Conservation (phyloP, 2,888 invertebrate genomes). For the Apamea monoglypha region DNA sequence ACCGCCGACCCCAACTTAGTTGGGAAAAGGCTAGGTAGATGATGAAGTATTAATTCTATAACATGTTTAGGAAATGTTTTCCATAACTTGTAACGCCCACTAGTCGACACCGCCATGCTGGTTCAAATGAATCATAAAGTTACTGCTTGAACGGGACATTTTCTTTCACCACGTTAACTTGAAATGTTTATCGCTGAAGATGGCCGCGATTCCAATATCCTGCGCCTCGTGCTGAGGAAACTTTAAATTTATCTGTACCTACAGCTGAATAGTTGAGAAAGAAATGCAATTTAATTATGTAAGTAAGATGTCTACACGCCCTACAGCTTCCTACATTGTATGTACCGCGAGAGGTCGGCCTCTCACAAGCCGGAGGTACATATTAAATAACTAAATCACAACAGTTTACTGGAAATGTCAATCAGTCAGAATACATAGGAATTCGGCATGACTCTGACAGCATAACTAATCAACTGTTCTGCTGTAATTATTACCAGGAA, state of each 20-base stretch:
- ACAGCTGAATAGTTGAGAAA: background rate
- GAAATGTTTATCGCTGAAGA: conserved; percentile 1
- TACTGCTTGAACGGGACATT: background rate
- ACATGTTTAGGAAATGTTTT: too few species aligned
- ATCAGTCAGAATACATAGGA: background rate
- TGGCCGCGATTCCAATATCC: conserved; percentile 10
- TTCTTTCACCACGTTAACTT: background rate
- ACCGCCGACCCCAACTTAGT: too few species aligned
- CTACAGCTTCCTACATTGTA: background rate
- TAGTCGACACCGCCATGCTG: too few species aligned
- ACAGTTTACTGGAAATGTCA: background rate
- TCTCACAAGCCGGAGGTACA: background rate
- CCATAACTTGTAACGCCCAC: background rate
- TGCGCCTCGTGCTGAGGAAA: conserved; percentile 1
- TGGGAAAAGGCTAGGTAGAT: too few species aligned
- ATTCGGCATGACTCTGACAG: background rate
- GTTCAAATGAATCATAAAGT: background rate
- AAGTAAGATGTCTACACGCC: too few species aligned
- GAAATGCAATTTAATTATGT: background rate
- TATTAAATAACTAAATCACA: background rate
- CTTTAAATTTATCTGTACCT: conserved; percentile 13
- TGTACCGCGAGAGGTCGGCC: background rate
- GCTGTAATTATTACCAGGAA: background rate
- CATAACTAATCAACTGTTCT: background rate
- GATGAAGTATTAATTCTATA: too few species aligned